Conservation (phyloP, 2,113 vertebrate genomes). For the Arvicanthis niloticus region DNA sequence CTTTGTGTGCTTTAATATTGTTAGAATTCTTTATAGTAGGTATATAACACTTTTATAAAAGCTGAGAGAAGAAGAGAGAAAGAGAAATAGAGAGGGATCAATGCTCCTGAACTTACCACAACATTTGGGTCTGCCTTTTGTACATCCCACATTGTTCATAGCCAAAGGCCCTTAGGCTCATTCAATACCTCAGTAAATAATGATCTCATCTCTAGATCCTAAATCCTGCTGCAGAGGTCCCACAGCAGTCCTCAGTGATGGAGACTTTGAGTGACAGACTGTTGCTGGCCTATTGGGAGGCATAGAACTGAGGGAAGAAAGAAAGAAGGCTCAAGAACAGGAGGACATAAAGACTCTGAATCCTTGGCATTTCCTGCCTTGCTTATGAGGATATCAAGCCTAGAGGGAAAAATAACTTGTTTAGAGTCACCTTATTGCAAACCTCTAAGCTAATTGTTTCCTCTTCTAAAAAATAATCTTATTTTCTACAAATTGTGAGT, state of each 20-base stretch:
- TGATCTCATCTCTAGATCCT: neutral
- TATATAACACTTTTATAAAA: neutral
- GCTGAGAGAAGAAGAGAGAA: constrained; percentile 7
- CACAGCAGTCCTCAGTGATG: neutral
- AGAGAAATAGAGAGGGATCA: neutral
- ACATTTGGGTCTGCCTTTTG: neutral
- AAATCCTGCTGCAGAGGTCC: neutral
- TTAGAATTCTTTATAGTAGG: constrained; percentile 50
- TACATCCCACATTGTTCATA: neutral
- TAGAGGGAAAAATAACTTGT: constrained; percentile 1
- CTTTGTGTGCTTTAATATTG: neutral
- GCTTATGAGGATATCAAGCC: neutral
- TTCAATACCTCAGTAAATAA: neutral
- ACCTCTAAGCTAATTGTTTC: neutral
- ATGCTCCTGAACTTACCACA: neutral
- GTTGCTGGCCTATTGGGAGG: neutral
- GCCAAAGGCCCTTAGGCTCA: neutral
- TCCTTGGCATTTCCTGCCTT: neutral
- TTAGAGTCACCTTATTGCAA: neutral
- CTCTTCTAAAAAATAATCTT: neutral
- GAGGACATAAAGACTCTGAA: neutral
- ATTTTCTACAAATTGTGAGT: neutral
- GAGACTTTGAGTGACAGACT: neutral
- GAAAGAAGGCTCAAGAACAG: neutral
- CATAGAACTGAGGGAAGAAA: neutral